phyloP scores from a whole-genome alignment of 2,797 vertebrate genomes.

The Rhinogobio ventralis region DNA sequence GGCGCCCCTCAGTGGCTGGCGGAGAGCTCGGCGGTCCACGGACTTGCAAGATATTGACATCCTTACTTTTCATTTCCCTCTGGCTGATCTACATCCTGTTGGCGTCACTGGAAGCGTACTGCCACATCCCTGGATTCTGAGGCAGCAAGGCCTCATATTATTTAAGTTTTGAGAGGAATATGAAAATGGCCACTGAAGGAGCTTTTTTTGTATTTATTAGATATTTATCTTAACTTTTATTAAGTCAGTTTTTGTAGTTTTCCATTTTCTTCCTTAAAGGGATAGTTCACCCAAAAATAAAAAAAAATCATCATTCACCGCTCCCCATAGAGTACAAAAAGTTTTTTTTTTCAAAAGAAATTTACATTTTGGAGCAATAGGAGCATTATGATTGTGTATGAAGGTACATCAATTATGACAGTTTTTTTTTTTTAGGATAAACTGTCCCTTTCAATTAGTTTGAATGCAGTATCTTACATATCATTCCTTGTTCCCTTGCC shows the following conservation, averaged over 20 bases:
- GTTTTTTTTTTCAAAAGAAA: neutral
- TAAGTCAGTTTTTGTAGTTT: conserved; percentile 7
- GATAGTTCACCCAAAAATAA: neutral
- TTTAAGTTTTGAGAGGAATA: conserved; percentile 10
- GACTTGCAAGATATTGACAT: conserved; percentile 80
- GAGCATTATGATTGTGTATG: neutral
- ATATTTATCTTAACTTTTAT: conserved; percentile 36
- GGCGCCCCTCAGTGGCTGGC: conserved; percentile 76
- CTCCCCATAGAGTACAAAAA: neutral
- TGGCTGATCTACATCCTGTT: conserved; percentile 87
- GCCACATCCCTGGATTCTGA: conserved; percentile 81
- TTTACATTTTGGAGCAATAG: neutral
- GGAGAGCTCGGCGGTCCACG: conserved; percentile 86
- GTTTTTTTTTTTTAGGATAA: neutral
- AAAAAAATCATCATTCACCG: neutral
- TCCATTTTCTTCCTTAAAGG: conserved; percentile 1
- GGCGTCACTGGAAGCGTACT: conserved; percentile 86
- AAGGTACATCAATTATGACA: neutral
- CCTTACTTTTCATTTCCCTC: conserved; percentile 76
- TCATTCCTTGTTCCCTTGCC: conserved; percentile 59
- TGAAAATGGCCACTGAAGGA: neutral
- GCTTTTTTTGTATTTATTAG: conserved; percentile 18
- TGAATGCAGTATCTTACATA: conserved; percentile 54
- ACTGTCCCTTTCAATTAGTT: conserved; percentile 13
- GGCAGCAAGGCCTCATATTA: conserved; percentile 5